Evolutionary conservation across 2,888 invertebrate genomes (phyloP).

Genomic region (Acleris laterana): DNA sequence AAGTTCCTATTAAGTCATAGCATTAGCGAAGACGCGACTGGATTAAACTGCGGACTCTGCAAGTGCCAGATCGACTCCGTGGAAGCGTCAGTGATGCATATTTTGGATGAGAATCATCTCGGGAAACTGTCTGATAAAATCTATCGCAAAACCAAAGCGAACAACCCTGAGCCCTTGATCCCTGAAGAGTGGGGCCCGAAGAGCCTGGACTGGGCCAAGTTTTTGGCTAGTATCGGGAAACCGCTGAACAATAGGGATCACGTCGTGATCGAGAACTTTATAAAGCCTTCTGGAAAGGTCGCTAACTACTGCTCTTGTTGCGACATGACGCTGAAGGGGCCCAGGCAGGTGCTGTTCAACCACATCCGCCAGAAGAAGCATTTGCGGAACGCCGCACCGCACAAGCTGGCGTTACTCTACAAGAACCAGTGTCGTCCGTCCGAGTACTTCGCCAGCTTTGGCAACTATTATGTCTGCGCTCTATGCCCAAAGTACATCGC

Average conservation of each 20-base stretch:
- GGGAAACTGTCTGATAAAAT: slow-evolving; percentile 71
- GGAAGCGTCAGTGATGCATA: slow-evolving; percentile 66
- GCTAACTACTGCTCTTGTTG: slow-evolving; percentile 76
- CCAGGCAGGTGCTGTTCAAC: slow-evolving; percentile 75
- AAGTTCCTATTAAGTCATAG: slow-evolving; percentile 67
- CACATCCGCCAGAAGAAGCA: slow-evolving; percentile 80
- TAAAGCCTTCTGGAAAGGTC: slow-evolving; percentile 74
- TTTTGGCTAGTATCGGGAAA: slow-evolving; percentile 73
- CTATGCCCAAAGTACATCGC: slow-evolving; percentile 70
- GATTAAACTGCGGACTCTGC: slow-evolving; percentile 63
- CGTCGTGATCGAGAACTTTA: slow-evolving; percentile 77
- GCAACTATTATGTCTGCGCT: slow-evolving; percentile 73
- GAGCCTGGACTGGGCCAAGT: slow-evolving; percentile 76
- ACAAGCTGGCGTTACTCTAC: slow-evolving; percentile 67
- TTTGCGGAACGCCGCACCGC: slow-evolving; percentile 73
- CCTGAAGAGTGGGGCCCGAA: slow-evolving; percentile 80
- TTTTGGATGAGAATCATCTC: slow-evolving; percentile 74
- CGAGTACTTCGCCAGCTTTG: slow-evolving; percentile 77
- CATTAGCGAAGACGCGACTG: slow-evolving; percentile 52
- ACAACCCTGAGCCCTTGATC: slow-evolving; percentile 62
- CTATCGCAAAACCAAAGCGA: slow-evolving; percentile 63
- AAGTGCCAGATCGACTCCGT: slow-evolving; percentile 57
- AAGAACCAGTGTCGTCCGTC: slow-evolving; percentile 73
- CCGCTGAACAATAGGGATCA: slow-evolving; percentile 70
- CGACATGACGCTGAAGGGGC: slow-evolving; percentile 76